Evolutionary conservation across 2,888 invertebrate genomes (phyloP), one percentile per base, ranked within the genome.

Genomic region (Melinopterus prodromus): DNA sequence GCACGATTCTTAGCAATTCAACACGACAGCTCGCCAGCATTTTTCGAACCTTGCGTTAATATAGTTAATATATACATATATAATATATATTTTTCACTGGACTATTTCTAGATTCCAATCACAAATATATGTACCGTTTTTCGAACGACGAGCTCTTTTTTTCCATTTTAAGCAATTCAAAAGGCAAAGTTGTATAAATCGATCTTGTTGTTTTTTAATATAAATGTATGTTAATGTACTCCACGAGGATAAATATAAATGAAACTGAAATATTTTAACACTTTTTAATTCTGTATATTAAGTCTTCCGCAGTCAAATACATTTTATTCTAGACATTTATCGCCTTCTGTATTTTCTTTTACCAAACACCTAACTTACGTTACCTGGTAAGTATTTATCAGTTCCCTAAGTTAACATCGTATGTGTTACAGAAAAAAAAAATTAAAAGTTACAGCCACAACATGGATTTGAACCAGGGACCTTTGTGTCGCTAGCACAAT

Each of bases 171-270:
- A 78, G 69, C 74, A 84, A 83, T 86, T 86, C 85, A 82, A 26
- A 80, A 81, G 78, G 82, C 83, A 85, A 85, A 86, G 84, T 87
- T 87, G 87, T 87, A 87, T 86, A 87, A 87, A 87, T 86, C 86
- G 86, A 87, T 87, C 88, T 88, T 87, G 87, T 87, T 88, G 87
- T 87, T 88, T 88, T 87, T 88, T 87, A 87, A 87, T 87, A 87
- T 88, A 87, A 87, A 87, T 87, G 88, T 88, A 88, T 87, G 87
- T 88, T 88, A 88, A 86, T 88, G 87, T 88, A 88, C 86, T 86
- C 87, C 86, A 7, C 86, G 86, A 87, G 85, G 86, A 86, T 87
- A 87, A 88, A 87, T 88, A 88, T 87, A 88, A 87, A 86, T 87
- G 86, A 86, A 87, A 87, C 86, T 86, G 86, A 87, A 81, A 83